These are phyloP conservation scores for Adelphocoris suturalis DNA, from an alignment of 2,888 invertebrate species.

Conservation along the genomic window DNA sequence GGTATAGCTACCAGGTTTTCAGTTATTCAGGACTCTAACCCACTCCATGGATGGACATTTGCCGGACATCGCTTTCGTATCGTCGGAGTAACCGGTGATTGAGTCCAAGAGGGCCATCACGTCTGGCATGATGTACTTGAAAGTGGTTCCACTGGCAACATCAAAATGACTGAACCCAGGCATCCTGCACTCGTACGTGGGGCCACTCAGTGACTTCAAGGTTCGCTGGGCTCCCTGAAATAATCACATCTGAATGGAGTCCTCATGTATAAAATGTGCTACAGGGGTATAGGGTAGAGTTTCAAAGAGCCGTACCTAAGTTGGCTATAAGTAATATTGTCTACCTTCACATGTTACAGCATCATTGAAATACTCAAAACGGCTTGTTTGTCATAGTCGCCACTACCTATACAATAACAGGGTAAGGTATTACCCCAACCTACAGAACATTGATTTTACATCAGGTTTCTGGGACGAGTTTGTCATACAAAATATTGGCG, in stretches of 20 bases:
- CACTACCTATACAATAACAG: too few relatives aligned
- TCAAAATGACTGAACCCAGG: conserved; percentile 55
- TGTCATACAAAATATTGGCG: too few relatives aligned
- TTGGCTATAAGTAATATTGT: too few relatives aligned
- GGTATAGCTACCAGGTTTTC: background rate
- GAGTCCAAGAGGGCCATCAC: conserved; percentile 48
- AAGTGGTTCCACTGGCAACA: conserved; percentile 45
- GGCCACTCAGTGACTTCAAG: conserved; percentile 26
- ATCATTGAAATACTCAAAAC: too few relatives aligned
- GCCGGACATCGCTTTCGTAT: conserved; percentile 40
- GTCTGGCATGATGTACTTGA: conserved; percentile 61
- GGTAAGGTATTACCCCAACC: too few relatives aligned
- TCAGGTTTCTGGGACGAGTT: too few relatives aligned
- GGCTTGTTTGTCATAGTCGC: too few relatives aligned
- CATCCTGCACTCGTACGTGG: conserved; percentile 56
- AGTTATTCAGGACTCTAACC: conserved; percentile 28
- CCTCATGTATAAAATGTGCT: too few relatives aligned
- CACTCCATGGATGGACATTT: conserved; percentile 65
- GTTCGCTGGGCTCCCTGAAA: conserved; percentile 47
- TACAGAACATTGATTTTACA: too few relatives aligned
- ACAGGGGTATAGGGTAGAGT: too few relatives aligned
- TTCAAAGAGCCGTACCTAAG: too few relatives aligned
- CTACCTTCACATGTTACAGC: too few relatives aligned
- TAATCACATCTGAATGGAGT: background rate
- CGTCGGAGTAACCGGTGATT: conserved; percentile 38